These are phyloP conservation scores for Polyodon spathula DNA, from an alignment of 2,113 vertebrate species.

Conservation along the genomic window DNA sequence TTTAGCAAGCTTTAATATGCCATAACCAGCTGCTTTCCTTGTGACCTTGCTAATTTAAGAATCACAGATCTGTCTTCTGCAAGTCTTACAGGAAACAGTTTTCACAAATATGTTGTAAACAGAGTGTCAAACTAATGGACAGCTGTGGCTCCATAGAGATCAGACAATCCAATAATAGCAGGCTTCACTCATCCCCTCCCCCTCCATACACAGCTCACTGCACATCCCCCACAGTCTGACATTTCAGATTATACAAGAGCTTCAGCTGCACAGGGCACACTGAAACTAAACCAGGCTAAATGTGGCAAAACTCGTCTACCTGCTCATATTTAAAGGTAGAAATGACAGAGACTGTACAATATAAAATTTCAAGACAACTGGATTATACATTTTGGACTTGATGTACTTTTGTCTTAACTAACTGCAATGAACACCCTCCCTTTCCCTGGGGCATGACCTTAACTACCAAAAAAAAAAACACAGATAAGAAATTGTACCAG, in stretches of 20 bases:
- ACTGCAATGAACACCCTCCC: too few relatives aligned
- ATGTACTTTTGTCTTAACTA: too few relatives aligned
- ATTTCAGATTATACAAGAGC: neutral
- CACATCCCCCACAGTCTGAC: neutral
- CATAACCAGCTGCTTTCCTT: conserved; percentile 28
- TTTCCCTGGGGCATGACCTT: too few relatives aligned
- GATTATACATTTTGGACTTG: too few relatives aligned
- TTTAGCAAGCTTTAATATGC: conserved; percentile 20
- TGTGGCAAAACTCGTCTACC: neutral
- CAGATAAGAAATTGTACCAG: too few relatives aligned
- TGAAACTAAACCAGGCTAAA: neutral
- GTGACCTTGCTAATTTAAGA: conserved; percentile 40
- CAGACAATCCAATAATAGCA: neutral
- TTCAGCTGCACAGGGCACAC: neutral
- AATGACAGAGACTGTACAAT: neutral
- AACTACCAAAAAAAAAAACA: too few relatives aligned
- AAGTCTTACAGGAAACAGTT: conserved; percentile 31
- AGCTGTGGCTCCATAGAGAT: neutral
- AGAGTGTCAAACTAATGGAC: neutral
- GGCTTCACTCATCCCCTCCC: neutral
- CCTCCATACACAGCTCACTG: neutral
- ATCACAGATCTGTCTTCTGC: conserved; percentile 26
- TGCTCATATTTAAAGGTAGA: neutral
- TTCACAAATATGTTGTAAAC: conserved; percentile 35
- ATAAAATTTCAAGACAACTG: too few relatives aligned